phyloP scores from a whole-genome alignment of 2,888 invertebrate species.

The Melolontha melolontha region DNA sequence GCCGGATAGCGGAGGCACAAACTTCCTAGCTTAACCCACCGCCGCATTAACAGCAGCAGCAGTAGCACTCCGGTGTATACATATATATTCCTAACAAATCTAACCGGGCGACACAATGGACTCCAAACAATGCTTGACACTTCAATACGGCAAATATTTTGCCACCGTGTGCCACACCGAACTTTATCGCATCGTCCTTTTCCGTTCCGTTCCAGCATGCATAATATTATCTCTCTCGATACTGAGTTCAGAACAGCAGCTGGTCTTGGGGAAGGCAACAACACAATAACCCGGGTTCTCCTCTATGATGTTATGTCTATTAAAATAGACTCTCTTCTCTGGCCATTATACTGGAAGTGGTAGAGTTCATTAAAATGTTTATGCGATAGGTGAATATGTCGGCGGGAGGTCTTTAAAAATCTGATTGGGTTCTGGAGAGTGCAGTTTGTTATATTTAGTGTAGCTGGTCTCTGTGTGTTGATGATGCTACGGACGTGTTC shows the following conservation, averaged over 20 bases:
- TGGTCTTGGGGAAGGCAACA: slow-evolving; percentile 59
- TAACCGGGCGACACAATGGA: slow-evolving; percentile 60
- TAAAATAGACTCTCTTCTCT: slow-evolving; percentile 59
- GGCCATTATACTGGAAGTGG: slow-evolving; percentile 63
- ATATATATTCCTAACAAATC: slow-evolving; percentile 60
- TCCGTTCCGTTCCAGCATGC: slow-evolving; percentile 48
- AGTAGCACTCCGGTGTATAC: too few species aligned
- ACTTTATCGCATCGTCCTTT: slow-evolving; percentile 49
- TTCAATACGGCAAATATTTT: slow-evolving; percentile 66
- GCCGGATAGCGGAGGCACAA: slow-evolving; percentile 17
- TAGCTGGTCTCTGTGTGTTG: too few species aligned
- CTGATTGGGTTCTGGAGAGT: slow-evolving; percentile 50
- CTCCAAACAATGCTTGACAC: slow-evolving; percentile 65
- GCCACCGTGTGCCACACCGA: slow-evolving; percentile 56
- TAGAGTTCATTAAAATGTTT: slow-evolving; percentile 66
- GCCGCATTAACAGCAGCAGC: too few species aligned
- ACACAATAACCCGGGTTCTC: slow-evolving; percentile 57
- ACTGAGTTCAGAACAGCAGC: slow-evolving; percentile 55
- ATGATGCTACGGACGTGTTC: neutral
- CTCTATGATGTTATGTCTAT: slow-evolving; percentile 60
- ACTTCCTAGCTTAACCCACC: slow-evolving; percentile 39
- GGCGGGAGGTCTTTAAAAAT: slow-evolving; percentile 56
- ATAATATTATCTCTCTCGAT: slow-evolving; percentile 51
- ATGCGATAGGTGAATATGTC: slow-evolving; percentile 61
- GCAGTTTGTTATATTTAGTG: too few species aligned